phyloP scores from a whole-genome alignment of 92 coral and sea anemone species.

The Meandrina meandrites region DNA sequence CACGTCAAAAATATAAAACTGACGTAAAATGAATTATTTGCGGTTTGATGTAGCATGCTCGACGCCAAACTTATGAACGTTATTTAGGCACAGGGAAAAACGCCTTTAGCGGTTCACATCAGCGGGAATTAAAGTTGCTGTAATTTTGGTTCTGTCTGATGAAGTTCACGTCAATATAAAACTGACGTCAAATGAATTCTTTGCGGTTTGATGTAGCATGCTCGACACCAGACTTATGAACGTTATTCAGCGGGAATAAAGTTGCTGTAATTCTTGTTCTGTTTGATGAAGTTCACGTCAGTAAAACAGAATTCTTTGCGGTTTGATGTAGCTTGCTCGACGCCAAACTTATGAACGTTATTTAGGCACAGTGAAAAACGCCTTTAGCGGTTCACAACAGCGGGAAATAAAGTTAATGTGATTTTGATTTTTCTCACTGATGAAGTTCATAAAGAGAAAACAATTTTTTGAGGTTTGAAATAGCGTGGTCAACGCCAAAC shows the following conservation, averaged over 20 bases:
- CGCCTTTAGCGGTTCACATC: conserved; percentile 23
- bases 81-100: neutral
- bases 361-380: neutral
- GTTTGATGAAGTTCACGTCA: conserved; percentile 8
- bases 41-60: neutral
- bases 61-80: no score
- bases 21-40: no score
- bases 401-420: conserved; percentile 17
- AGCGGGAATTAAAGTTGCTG: conserved; percentile 24
- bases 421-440: neutral
- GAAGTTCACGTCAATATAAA: conserved; percentile 1
- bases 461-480: neutral
- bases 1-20: neutral
- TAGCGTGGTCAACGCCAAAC: neutral
- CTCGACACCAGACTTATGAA: no score
- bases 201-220: neutral
- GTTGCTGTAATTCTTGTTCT: neutral
- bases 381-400: conserved; percentile 23
- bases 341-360: no score
- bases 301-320: neutral
- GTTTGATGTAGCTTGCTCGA: no score
- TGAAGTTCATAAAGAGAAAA: conserved; percentile 2
- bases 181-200: neutral
- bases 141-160: conserved; percentile 1
- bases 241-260: conserved; percentile 18